Evolutionary conservation across 1,140 invertebrate genomes (phyloP), one percentile per base, ranked within the genome.

Genomic region (Drosophila seguyi): DNA sequence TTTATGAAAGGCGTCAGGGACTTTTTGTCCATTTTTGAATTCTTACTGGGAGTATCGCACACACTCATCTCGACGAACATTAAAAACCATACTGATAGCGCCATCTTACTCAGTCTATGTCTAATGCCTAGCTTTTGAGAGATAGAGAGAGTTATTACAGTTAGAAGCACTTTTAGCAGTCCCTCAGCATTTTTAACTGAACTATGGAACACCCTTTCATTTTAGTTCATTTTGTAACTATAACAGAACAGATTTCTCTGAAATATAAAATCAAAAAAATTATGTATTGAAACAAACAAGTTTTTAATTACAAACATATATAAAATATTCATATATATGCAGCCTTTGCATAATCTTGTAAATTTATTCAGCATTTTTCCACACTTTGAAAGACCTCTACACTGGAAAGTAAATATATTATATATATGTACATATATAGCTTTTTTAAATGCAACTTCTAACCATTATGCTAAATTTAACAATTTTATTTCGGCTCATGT

Each of bases 21-120:
- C 50, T 81, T 90, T 22, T 76, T 56, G 53, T 81, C 80, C 61
- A 83, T 65, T 22, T 63, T 69, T 6, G 27, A 41, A 38, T 56
- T 74, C 50, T 81, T 90, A 7, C 48, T 67, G 7, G 81, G 66
- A 74, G 77, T 88, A 29, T 80, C 73, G 67, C 85, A 88, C 38
- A 84, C 42, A 75, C 71, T 79, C 84, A 88, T 88, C 20, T 74
- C 80, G 76, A 67, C 42, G 56, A 66, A 68, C 47, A 55, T 65
- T 27, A 14, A 67, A 41, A 22, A 25, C 34, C 6, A 34, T 59
- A 31, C 45, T 77, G 47, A 16, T n/a, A 20, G 44, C 67, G 67
- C 69, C 69, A 72, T 72, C 39, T 72, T 72, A 56, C 13, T 31
- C 6, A 36, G 0, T 14, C 7, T 13, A 25, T 25, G 13, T 10